Conservation (phyloP, 1,140 invertebrate genomes). For the Ganaspis sp. region DNA sequence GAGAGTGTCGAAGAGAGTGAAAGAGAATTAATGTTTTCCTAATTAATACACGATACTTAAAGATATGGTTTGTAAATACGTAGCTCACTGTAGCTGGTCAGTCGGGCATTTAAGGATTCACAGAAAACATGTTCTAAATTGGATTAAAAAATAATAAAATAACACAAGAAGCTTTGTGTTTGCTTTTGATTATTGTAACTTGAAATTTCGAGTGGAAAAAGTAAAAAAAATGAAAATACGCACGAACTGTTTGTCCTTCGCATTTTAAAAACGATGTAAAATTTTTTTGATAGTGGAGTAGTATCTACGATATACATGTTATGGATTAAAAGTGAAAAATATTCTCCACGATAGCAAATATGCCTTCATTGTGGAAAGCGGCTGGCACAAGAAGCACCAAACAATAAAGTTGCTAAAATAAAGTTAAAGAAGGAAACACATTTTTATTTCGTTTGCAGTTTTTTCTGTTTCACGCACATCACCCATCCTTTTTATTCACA, state of each 20-base stretch:
- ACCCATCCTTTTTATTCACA: background rate
- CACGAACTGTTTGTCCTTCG: slow-evolving; percentile 40
- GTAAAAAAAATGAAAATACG: slow-evolving; percentile 34
- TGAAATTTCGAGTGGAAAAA: slow-evolving; percentile 32
- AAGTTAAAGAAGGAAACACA: slow-evolving; percentile 42
- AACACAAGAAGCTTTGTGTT: background rate
- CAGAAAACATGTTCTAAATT: background rate
- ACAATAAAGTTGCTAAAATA: slow-evolving; percentile 70
- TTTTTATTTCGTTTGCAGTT: background rate
- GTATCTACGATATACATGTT: slow-evolving; percentile 62
- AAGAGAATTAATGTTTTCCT: slow-evolving; percentile 61
- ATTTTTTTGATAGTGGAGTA: slow-evolving; percentile 53
- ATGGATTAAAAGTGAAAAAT: slow-evolving; percentile 60
- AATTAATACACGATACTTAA: slow-evolving; percentile 56
- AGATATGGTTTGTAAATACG: slow-evolving; percentile 62
- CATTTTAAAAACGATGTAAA: slow-evolving; percentile 40
- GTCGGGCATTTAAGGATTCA: slow-evolving; percentile 61
- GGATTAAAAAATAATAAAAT: slow-evolving; percentile 39
- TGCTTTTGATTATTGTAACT: slow-evolving; percentile 41
- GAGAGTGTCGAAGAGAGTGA: slow-evolving; percentile 28
- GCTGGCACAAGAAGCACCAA: slow-evolving; percentile 65
- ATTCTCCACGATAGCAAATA: slow-evolving; percentile 67
- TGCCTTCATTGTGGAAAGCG: slow-evolving; percentile 69
- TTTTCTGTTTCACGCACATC: background rate
- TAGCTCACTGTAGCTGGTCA: slow-evolving; percentile 67